Conservation (phyloP, 2,797 vertebrate genomes). For the Chrosomus eos region DNA sequence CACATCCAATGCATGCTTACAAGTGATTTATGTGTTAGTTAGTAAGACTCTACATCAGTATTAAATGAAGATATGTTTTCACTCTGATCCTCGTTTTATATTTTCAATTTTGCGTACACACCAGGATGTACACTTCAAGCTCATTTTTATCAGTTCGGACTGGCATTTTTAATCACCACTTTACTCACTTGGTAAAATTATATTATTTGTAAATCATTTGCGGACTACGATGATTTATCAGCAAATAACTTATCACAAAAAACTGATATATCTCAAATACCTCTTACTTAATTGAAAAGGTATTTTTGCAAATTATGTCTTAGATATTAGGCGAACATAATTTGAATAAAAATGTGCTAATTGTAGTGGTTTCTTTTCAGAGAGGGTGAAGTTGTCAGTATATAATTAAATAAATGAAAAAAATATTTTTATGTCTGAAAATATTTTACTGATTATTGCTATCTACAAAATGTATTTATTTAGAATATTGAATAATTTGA, state of each 20-base stretch:
- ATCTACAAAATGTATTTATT: background rate
- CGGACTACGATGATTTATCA: background rate
- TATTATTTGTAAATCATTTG: background rate
- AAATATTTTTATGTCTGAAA: background rate
- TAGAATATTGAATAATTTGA: background rate
- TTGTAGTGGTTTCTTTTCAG: background rate
- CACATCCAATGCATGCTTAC: constrained; percentile 13
- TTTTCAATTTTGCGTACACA: constrained; percentile 14
- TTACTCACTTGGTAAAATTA: background rate
- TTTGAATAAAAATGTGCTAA: background rate
- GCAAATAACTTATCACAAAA: background rate
- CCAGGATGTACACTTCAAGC: background rate
- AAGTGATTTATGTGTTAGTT: constrained; percentile 34
- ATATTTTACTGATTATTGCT: background rate
- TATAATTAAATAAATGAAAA: background rate
- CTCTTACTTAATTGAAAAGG: background rate
- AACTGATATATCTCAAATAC: background rate
- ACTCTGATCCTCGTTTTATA: constrained; percentile 31
- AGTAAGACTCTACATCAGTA: too few relatives aligned
- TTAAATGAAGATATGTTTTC: constrained; percentile 39
- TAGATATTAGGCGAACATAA: background rate
- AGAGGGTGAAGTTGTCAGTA: background rate
- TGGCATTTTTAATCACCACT: constrained; percentile 10
- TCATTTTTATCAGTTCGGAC: background rate
- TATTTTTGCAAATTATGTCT: background rate